Evolutionary conservation across 2,888 invertebrate genomes (phyloP).

Genomic region (Mythimna loreyi): DNA sequence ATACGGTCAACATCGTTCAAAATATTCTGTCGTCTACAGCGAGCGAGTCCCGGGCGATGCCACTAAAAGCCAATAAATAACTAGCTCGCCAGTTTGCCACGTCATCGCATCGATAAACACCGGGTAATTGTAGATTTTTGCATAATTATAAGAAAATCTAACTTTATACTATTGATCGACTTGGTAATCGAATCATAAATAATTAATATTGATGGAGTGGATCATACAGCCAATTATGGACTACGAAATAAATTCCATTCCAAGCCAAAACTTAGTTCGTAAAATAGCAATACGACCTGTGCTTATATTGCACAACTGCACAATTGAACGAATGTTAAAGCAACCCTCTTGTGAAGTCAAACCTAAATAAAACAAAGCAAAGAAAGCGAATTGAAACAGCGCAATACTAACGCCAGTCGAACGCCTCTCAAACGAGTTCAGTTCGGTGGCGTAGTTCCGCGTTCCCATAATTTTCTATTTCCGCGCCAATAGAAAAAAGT

Average conservation of each 20-base stretch:
- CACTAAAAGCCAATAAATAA: conserved; percentile 59
- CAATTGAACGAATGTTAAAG: conserved; percentile 10
- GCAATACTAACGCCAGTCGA: conserved; percentile 54
- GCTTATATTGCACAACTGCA: too few species aligned
- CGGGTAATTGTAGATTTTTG: conserved; percentile 39
- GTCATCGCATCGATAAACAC: conserved; percentile 48
- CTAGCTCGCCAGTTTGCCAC: conserved; percentile 48
- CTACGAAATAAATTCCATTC: background rate
- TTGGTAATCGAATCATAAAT: conserved; percentile 23
- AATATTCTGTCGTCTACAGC: conserved; percentile 45
- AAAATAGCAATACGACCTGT: too few species aligned
- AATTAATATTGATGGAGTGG: conserved; percentile 25
- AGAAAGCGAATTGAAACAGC: conserved; percentile 33
- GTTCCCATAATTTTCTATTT: conserved; percentile 67
- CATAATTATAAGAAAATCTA: conserved; percentile 34
- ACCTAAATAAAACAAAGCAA: conserved; percentile 38
- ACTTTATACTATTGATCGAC: conserved; percentile 23
- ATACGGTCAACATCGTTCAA: conserved; percentile 45
- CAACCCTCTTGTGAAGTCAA: background rate
- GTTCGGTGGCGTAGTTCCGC: conserved; percentile 59
- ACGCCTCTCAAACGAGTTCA: conserved; percentile 65
- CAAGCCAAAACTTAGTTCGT: too few species aligned
- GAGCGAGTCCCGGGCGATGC: conserved; percentile 23
- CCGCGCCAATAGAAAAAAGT: conserved; percentile 60
- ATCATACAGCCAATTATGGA: conserved; percentile 2